These are phyloP conservation scores for Athalia cordata DNA, from an alignment of 2,888 invertebrate genomes.

Conservation along the genomic window DNA sequence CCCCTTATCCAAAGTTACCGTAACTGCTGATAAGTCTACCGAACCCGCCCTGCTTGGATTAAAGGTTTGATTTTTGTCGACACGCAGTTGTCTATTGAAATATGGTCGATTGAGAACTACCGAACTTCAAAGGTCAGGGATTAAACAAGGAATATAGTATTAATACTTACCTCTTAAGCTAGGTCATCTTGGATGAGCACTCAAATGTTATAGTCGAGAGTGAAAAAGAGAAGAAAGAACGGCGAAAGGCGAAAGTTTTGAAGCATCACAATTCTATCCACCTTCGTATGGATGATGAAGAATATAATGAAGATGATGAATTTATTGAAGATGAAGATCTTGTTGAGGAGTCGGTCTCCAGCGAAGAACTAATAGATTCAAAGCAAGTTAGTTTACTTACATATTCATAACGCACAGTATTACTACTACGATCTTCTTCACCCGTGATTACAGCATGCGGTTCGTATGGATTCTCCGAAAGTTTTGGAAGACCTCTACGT, in stretches of 20 bases:
- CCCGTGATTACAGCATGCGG: not conserved
- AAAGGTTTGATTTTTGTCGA: conserved; percentile 7
- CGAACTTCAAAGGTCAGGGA: not conserved
- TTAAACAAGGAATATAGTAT: not conserved
- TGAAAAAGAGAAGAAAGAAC: conserved; percentile 54
- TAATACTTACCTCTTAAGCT: not conserved
- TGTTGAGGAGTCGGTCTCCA: conserved; percentile 55
- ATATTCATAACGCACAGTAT: not conserved
- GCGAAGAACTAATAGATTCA: conserved; percentile 50
- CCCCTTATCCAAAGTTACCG: not conserved
- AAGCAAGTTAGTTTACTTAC: not conserved
- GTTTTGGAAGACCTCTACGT: conserved; percentile 59
- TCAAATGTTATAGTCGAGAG: conserved; percentile 60
- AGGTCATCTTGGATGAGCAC: conserved; percentile 64
- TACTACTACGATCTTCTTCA: not conserved
- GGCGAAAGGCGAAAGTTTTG: conserved; percentile 54
- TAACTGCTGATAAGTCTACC: not conserved
- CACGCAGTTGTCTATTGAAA: not conserved
- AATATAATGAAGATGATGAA: conserved; percentile 43
- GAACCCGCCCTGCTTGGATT: not conserved
- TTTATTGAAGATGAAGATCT: conserved; percentile 43
- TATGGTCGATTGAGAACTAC: not conserved
- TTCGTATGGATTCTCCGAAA: conserved; percentile 47
- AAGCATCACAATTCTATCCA: conserved; percentile 50
- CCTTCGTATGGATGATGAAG: conserved; percentile 29